A percentile compares a stretch with the other conserved stretches of the same genome.
These are phyloP conservation scores for Strigops habroptila DNA, from an alignment of 2,113 vertebrate species.

Conservation along the genomic window DNA sequence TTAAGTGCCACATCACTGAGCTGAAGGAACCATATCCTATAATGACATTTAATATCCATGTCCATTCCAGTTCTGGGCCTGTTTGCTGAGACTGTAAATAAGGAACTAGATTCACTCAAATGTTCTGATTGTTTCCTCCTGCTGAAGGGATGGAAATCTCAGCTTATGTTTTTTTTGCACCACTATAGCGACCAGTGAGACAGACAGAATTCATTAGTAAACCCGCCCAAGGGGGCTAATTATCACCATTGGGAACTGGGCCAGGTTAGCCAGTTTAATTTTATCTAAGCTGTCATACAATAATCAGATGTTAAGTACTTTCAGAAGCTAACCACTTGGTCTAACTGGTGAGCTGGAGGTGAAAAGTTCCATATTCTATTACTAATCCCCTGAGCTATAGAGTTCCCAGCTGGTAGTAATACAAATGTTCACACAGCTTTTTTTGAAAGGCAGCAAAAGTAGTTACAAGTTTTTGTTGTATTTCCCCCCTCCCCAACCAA, in stretches of 20 bases:
- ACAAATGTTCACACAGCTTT: constrained; percentile 13
- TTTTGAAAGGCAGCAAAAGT: constrained; percentile 61
- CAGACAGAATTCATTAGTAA: not conserved
- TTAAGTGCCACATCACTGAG: not conserved
- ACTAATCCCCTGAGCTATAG: constrained; percentile 51
- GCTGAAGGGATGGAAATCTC: not conserved
- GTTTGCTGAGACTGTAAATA: not conserved
- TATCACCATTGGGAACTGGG: not conserved
- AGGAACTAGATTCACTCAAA: not conserved
- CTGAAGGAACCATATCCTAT: not conserved
- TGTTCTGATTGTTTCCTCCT: not conserved
- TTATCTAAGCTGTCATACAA: not conserved
- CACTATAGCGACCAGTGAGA: not conserved
- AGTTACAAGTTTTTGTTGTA: not conserved
- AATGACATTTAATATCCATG: not conserved
- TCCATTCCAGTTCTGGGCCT: not conserved
- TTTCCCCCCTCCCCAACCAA: not conserved
- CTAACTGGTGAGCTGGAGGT: constrained; percentile 11
- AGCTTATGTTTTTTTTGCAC: not conserved
- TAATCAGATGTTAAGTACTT: not conserved
- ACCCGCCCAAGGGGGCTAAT: not conserved
- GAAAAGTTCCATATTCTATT: constrained; percentile 17
- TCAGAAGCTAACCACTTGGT: not conserved
- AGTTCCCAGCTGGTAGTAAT: constrained; percentile 30
- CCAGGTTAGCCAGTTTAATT: not conserved